A percentile compares a stretch with the other conserved stretches of the same genome.
phyloP scores from a whole-genome alignment of 2,113 vertebrate species.

The Tor tambroides region DNA sequence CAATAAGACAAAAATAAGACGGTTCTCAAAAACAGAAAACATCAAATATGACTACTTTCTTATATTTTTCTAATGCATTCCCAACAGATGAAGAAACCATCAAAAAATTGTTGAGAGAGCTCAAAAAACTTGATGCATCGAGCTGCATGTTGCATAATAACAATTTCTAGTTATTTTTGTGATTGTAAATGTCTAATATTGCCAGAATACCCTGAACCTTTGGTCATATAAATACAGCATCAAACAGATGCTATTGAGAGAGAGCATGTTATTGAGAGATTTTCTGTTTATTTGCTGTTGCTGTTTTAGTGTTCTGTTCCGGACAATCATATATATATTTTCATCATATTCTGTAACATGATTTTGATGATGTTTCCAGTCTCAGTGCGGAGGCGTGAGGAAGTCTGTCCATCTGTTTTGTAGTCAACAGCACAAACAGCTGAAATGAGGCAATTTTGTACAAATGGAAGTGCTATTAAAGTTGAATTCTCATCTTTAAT shows the following conservation, averaged over 20 bases:
- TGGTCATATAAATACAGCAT: too few species aligned
- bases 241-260: too few species aligned
- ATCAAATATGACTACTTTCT: too few species aligned
- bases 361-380: background rate
- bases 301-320: background rate
- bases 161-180: background rate
- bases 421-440: conserved; percentile 47
- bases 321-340: background rate
- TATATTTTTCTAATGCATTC: too few species aligned
- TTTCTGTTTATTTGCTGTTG: background rate
- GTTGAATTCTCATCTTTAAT: conserved; percentile 49
- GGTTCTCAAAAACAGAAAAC: too few species aligned
- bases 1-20: too few species aligned
- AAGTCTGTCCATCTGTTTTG: conserved; percentile 31
- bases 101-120: too few species aligned
- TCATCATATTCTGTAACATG: background rate
- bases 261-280: background rate
- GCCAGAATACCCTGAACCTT: background rate
- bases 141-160: background rate
- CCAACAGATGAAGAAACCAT: too few species aligned
- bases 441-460: conserved; percentile 48
- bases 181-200: background rate
- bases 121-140: too few species aligned
- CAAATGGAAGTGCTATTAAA: conserved; percentile 43
- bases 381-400: background rate